Evolutionary conservation across 2,797 vertebrate species (phyloP).

Genomic region (Gobio occitaniae): DNA sequence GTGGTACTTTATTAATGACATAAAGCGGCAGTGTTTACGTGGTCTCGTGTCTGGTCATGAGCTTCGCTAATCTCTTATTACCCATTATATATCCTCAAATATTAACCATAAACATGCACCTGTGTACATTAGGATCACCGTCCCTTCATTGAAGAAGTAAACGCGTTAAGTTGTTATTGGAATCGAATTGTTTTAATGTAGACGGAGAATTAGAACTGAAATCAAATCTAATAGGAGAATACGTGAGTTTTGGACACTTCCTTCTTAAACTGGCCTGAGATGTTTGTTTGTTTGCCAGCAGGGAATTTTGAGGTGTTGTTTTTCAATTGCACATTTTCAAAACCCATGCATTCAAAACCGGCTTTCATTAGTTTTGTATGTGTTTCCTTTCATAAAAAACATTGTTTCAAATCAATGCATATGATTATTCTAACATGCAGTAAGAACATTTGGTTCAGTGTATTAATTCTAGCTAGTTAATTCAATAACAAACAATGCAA

Average conservation of each 20-base stretch:
- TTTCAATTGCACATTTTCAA: not conserved
- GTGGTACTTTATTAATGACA: not conserved
- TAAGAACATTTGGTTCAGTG: not conserved
- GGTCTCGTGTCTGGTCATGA: not conserved
- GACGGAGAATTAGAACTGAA: not conserved
- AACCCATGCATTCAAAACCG: not conserved
- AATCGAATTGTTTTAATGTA: not conserved
- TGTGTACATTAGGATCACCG: not conserved
- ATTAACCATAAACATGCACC: not conserved
- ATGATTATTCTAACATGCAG: not conserved
- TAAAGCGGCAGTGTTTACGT: not conserved
- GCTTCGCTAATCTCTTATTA: not conserved
- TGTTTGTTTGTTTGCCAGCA: accelerated
- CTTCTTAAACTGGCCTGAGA: not conserved
- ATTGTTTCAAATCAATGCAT: not conserved
- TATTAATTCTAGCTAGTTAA: not conserved
- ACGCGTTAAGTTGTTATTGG: too few species aligned
- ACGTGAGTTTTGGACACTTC: not conserved
- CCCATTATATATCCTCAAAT: not conserved
- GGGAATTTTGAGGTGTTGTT: not conserved
- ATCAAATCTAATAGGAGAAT: not conserved
- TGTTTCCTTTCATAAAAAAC: not conserved
- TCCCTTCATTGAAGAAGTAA: not conserved
- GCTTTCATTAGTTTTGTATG: not conserved
- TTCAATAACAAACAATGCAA: not conserved